Evolutionary conservation across 2,797 vertebrate species (phyloP).

Genomic region (Enteromius paludinosus): DNA sequence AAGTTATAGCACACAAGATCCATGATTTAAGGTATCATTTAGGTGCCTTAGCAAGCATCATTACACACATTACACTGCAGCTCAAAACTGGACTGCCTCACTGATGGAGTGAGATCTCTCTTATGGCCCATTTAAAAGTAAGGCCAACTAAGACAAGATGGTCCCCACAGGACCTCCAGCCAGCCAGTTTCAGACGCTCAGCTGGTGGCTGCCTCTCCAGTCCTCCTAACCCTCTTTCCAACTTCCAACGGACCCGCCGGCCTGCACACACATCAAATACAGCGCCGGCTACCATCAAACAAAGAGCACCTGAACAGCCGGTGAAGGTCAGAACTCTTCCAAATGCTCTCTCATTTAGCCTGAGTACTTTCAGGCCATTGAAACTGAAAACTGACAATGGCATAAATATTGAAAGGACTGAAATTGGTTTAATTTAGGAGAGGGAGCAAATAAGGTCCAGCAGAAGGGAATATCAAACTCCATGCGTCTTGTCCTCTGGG

Average conservation of each 20-base stretch:
- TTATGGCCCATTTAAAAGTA: conserved; percentile 45
- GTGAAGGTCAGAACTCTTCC: conserved; percentile 14
- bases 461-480: conserved; percentile 31
- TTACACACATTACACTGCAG: too few relatives aligned
- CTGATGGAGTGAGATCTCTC: conserved; percentile 10
- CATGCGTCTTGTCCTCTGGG: conserved; percentile 21
- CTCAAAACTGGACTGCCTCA: conserved; percentile 25
- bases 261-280: conserved; percentile 34
- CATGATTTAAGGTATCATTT: background rate
- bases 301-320: conserved; percentile 36
- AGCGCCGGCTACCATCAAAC: conserved; percentile 39
- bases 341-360: background rate
- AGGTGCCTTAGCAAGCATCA: background rate
- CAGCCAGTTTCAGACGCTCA: conserved; percentile 42
- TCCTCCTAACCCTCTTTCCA: conserved; percentile 60
- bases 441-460: conserved; percentile 15
- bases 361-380: background rate
- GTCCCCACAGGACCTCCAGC: conserved; percentile 47
- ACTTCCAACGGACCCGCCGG: conserved; percentile 19
- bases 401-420: conserved; percentile 27
- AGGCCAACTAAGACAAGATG: conserved; percentile 42
- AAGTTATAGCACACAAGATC: background rate
- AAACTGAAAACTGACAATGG: conserved; percentile 26
- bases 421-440: conserved; percentile 17
- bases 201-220: conserved; percentile 44